Conservation (phyloP, 2,888 invertebrate species). For the Drosophila hamatofila region DNA sequence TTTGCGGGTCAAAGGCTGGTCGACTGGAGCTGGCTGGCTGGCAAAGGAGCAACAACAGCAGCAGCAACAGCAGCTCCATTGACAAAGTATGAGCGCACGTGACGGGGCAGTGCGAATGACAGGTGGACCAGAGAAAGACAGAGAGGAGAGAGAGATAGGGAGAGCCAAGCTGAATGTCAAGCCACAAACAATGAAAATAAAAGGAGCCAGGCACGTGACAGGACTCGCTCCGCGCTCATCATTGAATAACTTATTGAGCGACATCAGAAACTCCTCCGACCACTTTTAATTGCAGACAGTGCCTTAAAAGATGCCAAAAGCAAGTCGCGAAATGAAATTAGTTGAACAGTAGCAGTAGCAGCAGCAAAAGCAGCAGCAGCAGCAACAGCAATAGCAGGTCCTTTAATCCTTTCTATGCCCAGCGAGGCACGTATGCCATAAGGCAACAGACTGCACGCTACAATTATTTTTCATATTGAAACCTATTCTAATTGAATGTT, state of each 20-base stretch:
- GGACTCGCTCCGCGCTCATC: conserved; percentile 68
- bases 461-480: conserved; percentile 38
- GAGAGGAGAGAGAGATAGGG: not conserved
- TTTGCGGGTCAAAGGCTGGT: conserved; percentile 73
- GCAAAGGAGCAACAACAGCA: conserved; percentile 1
- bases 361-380: not conserved
- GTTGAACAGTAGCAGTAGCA: conserved; percentile 11
- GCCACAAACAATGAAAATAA: conserved; percentile 74
- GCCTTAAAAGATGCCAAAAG: conserved; percentile 16
- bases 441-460: conserved; percentile 42
- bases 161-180: conserved; percentile 26
- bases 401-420: conserved; percentile 84
- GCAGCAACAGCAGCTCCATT: conserved; percentile 34
- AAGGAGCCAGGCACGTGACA: conserved; percentile 75
- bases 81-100: conserved; percentile 72
- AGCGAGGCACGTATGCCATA: conserved; percentile 84
- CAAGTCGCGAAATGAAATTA: conserved; percentile 34
- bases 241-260: conserved; percentile 70
- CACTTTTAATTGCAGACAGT: conserved; percentile 49
- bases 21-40: conserved; percentile 4
- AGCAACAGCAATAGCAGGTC: conserved; percentile 1
- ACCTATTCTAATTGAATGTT: conserved; percentile 36
- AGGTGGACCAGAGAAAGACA: conserved; percentile 47
- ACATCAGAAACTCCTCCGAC: not conserved
- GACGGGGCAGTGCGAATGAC: conserved; percentile 68